Base-by-base conservation (phyloP, 2,888 invertebrate genomes). In the Sphaerophoria rueppellii region DNA sequence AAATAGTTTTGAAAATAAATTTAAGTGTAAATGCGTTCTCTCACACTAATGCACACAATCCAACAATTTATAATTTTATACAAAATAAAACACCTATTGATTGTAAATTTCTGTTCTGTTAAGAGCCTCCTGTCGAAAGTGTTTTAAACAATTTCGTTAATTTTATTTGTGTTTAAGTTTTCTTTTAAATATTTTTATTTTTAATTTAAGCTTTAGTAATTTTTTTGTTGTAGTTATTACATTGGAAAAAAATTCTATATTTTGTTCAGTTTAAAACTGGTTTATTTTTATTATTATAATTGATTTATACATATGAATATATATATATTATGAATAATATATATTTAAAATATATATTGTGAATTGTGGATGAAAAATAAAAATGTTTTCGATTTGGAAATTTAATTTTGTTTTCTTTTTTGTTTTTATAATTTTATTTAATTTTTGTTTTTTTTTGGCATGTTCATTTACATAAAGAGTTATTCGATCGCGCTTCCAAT, bases 201-300 rank as follows among this genome's bases (percentile, higher is more conserved):
- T 60, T 77, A 46, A 72, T 72, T 72, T 79, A 48, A 71, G 57
- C 50, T 77, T 75, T 70, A 77, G 67, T 70, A 24, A 40, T 71
- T 54, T 65, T 78, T 78, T 77, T 74, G 70, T 81, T 74, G 60
- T 74, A 77, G 63, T 81, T 76, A 83, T 85, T 76, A 77, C 81
- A 74, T 74, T 73, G 60, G 55, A 85, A 65, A 48, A 40, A 86
- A 81, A 60, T 7, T 81, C 65, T 86, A 78, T 86, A 86, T 78
- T 82, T 86, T 86, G 81, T 82, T 86, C 86, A 86, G 86, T 86
- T 86, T 71, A 78, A 86, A 86, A 86, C 86, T 86, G 86, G 82
- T 86, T 86, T 86, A 78, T 86, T 82, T 83, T 80, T 82, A 74
- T 81, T 75, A 75, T 60, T 60, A 60, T 60, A 60, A 60, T 43